Percentiles rank a stretch among this genome's conserved stretches.
Conservation (phyloP, 2,888 invertebrate genomes). For the Dermolepida albohirtum region DNA sequence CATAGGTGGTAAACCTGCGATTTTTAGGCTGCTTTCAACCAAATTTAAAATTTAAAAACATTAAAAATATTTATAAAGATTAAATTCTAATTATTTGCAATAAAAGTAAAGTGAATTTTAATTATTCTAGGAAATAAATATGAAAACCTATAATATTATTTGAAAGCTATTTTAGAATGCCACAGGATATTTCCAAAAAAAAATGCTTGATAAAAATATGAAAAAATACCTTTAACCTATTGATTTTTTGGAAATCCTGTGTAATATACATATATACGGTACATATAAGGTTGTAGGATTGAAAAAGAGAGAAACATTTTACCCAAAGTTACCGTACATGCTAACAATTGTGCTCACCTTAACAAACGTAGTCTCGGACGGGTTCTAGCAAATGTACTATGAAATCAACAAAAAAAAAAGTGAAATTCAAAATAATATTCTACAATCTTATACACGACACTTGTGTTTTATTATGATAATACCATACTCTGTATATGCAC, state of each 20-base stretch:
- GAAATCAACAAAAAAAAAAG: conserved; percentile 61
- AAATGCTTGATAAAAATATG: conserved; percentile 12
- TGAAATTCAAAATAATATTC: conserved; percentile 51
- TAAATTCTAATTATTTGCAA: no score
- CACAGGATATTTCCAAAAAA: conserved; percentile 3
- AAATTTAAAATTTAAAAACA: no score
- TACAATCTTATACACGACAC: conserved; percentile 44
- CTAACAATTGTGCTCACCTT: conserved; percentile 61
- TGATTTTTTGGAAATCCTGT: conserved; percentile 1
- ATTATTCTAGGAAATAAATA: no score
- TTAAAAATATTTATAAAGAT: no score
- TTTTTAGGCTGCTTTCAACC: no score
- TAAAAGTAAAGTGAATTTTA: no score
- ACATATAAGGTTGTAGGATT: conserved; percentile 16
- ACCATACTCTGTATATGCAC: background rate
- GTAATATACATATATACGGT: background rate
- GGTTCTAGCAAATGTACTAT: conserved; percentile 62
- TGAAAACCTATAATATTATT: no score
- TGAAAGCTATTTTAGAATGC: no score
- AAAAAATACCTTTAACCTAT: conserved; percentile 3
- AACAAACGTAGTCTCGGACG: conserved; percentile 57
- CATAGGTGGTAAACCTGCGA: no score
- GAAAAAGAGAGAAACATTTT: conserved; percentile 17
- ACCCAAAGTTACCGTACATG: conserved; percentile 43
- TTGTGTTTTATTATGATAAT: conserved; percentile 48